Conservation (phyloP, 1,140 invertebrate genomes). For the Drosophila gunungcola region DNA sequence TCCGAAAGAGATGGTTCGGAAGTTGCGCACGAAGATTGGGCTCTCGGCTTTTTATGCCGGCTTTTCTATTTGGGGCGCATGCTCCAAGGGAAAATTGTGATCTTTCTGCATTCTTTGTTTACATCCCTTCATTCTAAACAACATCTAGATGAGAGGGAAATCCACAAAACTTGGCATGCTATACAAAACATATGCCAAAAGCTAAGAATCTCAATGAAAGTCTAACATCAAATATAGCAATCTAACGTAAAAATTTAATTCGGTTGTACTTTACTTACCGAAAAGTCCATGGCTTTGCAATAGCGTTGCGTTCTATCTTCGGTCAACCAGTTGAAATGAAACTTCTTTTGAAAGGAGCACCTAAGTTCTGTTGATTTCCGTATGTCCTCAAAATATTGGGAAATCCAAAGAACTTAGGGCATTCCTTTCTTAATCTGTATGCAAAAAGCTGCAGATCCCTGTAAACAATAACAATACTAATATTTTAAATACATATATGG, state of each 20-base stretch:
- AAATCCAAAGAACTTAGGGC: too few relatives aligned
- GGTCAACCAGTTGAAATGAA: too few relatives aligned
- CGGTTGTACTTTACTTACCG: neutral
- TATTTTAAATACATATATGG: too few relatives aligned
- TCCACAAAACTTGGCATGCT: neutral
- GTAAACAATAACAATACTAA: too few relatives aligned
- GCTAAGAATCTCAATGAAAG: too few relatives aligned
- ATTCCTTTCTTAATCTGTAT: too few relatives aligned
- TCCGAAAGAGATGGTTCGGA: constrained; percentile 8
- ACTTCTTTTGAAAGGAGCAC: too few relatives aligned
- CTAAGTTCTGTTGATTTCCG: too few relatives aligned
- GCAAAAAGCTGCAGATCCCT: too few relatives aligned
- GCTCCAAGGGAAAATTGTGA: constrained; percentile 18
- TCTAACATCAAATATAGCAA: neutral
- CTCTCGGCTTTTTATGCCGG: constrained; percentile 29
- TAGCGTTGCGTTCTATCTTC: too few relatives aligned
- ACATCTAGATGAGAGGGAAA: constrained; percentile 7
- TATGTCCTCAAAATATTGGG: too few relatives aligned
- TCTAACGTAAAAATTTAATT: neutral
- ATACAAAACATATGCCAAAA: neutral
- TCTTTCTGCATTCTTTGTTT: constrained; percentile 47
- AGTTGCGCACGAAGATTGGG: constrained; percentile 11
- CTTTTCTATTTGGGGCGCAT: constrained; percentile 33
- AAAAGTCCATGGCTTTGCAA: too few relatives aligned
- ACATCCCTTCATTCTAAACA: constrained; percentile 71